A percentile compares a stretch with the other conserved stretches of the same genome.
These are phyloP conservation scores for Mizuhopecten yessoensis DNA, from an alignment of 1,140 invertebrate species.

Conservation along the genomic window DNA sequence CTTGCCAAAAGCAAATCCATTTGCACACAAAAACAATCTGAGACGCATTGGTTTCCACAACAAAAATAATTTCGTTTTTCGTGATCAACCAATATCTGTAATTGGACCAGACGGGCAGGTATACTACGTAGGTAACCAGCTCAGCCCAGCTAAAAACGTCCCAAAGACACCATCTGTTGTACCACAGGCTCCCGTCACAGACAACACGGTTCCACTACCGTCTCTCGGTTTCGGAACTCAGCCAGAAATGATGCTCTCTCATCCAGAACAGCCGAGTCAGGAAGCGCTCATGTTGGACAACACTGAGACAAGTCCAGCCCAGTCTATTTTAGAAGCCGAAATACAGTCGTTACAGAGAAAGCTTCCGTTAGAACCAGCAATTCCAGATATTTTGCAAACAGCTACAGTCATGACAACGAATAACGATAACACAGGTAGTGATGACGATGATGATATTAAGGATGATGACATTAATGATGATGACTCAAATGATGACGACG, in stretches of 20 bases:
- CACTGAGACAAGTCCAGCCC: neutral
- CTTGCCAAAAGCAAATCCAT: neutral
- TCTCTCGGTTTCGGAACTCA: neutral
- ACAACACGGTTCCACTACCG: neutral
- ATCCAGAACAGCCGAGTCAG: neutral
- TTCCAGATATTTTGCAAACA: neutral
- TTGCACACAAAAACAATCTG: neutral
- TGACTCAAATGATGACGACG: neutral
- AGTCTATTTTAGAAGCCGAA: neutral
- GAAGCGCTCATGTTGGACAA: no score
- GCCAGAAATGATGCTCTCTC: neutral
- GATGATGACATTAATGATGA: constrained; percentile 53
- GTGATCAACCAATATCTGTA: neutral
- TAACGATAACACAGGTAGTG: constrained; percentile 39
- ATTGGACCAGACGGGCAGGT: neutral
- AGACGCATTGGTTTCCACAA: neutral
- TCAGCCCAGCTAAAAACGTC: neutral
- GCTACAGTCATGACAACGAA: neutral
- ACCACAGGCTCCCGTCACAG: neutral
- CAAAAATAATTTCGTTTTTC: neutral
- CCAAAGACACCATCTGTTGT: neutral
- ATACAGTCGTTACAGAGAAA: neutral
- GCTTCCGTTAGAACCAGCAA: neutral
- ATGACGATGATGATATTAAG: constrained; percentile 44
- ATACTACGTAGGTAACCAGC: neutral